phyloP scores from a whole-genome alignment of 2,797 vertebrate genomes.

The Gymnocypris eckloni region DNA sequence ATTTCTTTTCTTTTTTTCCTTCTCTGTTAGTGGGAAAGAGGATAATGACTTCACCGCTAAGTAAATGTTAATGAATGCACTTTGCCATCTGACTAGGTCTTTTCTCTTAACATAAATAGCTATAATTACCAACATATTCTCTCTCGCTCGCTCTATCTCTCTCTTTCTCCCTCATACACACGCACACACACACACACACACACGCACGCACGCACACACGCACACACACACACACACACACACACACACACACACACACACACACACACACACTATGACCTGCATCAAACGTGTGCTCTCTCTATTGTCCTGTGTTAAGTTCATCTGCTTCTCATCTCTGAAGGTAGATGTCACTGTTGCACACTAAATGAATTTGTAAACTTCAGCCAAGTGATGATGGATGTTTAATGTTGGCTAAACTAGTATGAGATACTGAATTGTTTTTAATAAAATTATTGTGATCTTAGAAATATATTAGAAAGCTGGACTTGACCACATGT shows the following conservation, averaged over 20 bases:
- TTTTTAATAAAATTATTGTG: not conserved
- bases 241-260: constrained; percentile 12
- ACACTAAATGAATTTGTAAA: constrained; percentile 67
- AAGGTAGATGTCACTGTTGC: constrained; percentile 84
- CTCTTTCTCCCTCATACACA: not conserved
- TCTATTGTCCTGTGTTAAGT: constrained; percentile 27
- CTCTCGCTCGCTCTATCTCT: constrained; percentile 39
- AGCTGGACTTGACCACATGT: not conserved
- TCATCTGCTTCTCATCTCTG: constrained; percentile 47
- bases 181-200: constrained; percentile 11
- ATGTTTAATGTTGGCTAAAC: constrained; percentile 26
- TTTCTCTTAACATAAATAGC: constrained; percentile 68
- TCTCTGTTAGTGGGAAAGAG: constrained; percentile 32
- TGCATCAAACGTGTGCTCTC: constrained; percentile 29
- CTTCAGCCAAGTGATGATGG: not conserved
- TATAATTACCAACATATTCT: constrained; percentile 69
- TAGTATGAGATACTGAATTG: not conserved
- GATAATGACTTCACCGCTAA: constrained; percentile 60
- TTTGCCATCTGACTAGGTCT: constrained; percentile 65
- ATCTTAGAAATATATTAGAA: constrained; percentile 9
- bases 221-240: constrained; percentile 11
- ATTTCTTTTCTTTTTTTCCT: not conserved
- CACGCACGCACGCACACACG: constrained; percentile 9
- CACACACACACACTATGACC: constrained; percentile 31
- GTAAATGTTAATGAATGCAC: constrained; percentile 74